Conservation (phyloP, 2,888 invertebrate genomes). For the Argynnis bischoffii region DNA sequence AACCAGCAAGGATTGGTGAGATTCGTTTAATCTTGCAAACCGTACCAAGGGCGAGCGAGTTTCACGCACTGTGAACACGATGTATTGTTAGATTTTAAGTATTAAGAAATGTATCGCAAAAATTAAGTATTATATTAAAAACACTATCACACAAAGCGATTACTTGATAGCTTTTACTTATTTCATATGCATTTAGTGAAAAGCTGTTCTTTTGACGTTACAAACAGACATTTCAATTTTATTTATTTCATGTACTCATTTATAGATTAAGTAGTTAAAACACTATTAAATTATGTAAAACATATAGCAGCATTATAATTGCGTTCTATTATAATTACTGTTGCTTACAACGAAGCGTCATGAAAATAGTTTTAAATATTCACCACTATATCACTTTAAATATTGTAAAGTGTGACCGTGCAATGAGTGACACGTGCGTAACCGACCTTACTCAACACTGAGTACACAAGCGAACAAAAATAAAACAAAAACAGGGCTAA, state of each 20-base stretch:
- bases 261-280: no score
- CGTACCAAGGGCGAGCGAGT: slow-evolving; percentile 56
- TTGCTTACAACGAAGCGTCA: slow-evolving; percentile 6
- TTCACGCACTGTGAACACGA: slow-evolving; percentile 45
- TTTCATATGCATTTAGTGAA: no score
- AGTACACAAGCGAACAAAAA: slow-evolving; percentile 32
- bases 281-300: no score
- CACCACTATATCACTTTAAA: slow-evolving; percentile 18
- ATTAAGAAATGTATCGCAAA: slow-evolving; percentile 1
- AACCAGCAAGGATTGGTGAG: slow-evolving; percentile 39
- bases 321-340: no score
- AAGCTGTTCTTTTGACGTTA: no score
- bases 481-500: slow-evolving; percentile 30
- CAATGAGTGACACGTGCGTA: slow-evolving; percentile 60
- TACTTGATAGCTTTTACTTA: no score
- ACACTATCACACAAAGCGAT: no score
- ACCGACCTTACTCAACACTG: slow-evolving; percentile 37
- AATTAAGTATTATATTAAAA: background rate
- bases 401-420: slow-evolving; percentile 37
- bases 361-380: slow-evolving; percentile 15
- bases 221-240: no score
- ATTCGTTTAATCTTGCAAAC: slow-evolving; percentile 54
- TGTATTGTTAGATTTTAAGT: slow-evolving; percentile 21
- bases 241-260: no score
- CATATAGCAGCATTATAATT: no score